Percentiles rank a stretch among this genome's conserved stretches.
Conservation (phyloP, 2,797 vertebrate species). For the Scomberomorus guttatus region DNA sequence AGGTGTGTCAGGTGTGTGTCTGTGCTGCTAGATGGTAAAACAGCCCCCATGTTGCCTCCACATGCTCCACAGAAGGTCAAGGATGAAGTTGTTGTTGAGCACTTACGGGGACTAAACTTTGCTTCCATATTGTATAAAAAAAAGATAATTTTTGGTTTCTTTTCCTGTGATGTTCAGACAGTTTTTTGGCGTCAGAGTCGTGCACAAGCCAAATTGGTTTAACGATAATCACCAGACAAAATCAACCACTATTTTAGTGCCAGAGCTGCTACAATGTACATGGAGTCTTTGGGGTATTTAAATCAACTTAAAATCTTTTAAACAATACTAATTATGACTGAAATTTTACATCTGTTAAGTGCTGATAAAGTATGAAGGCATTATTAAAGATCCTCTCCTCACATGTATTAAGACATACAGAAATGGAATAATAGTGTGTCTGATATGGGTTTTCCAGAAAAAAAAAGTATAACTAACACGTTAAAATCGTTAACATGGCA, state of each 20-base stretch:
- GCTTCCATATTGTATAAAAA: background rate
- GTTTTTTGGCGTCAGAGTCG: background rate
- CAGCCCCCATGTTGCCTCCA: slow-evolving; percentile 86
- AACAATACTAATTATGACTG: too few species aligned
- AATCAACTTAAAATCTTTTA: too few species aligned
- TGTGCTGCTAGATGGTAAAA: slow-evolving; percentile 83
- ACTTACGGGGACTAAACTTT: background rate
- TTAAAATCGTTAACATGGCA: too few species aligned
- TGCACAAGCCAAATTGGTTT: slow-evolving; percentile 19
- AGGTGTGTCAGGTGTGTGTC: slow-evolving; percentile 94
- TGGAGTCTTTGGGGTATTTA: too few species aligned
- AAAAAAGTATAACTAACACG: too few species aligned
- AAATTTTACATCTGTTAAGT: too few species aligned
- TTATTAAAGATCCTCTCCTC: too few species aligned
- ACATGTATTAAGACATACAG: too few species aligned
- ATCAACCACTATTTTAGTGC: too few species aligned
- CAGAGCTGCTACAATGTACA: too few species aligned
- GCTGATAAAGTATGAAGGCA: accelerated
- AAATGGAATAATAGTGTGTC: too few species aligned
- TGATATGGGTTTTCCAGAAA: too few species aligned
- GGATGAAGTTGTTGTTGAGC: slow-evolving; percentile 61
- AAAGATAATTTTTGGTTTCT: slow-evolving; percentile 53
- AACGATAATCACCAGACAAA: background rate
- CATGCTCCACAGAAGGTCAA: slow-evolving; percentile 52
- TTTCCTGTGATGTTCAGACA: slow-evolving; percentile 26